Evolutionary conservation across 2,888 invertebrate species (phyloP), one percentile per base, ranked within the genome.

Genomic region (Dioctria rufipes): DNA sequence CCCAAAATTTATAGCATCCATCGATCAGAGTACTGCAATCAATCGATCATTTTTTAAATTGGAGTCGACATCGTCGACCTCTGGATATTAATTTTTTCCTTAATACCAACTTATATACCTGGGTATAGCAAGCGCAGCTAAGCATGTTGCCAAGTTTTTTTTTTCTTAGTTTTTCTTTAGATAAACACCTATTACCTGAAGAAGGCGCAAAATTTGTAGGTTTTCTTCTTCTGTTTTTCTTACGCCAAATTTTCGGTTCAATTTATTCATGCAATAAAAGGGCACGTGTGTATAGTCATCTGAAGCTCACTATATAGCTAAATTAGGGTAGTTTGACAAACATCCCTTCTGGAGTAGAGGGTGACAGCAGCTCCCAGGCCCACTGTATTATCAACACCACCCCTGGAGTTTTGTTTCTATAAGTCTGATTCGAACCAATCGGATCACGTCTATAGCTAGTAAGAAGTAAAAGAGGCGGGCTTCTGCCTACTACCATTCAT

Each of bases 351-450:
- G 78, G 49, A 6, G 5, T 46, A 9, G 13, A 67, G 79, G 67
- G 67, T 54, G 51, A 49, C 8, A 39, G 46, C 4, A 25, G 46
- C 11, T 37, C 58, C 4, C 42, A 78, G 61, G 73, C 58, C 51
- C 54, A 42, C 11, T 3, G 54, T 8, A 25, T 9, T 42, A 25
- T 43, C 40, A 69, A 37, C 9, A 58, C 58, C 73, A 58, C 40
- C 73, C 73, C 73, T 60, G 40, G 42, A 73, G 42, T 51, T 37
- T 51, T 60, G 73, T 73, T 58, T 51, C 51, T 6, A 25, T 60
- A 66, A 77, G 66, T 54, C 46, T n/a, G 43, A 40, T 49, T 61
- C 49, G 65, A 60, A 65, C 82, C 82, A 82, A 82, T 82, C 78
- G 58, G 66, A 37, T 25, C 37, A 5, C 39, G 39, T 37, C n/a